Conservation (phyloP, 2,797 vertebrate species). For the Phataginus tetradactyla region DNA sequence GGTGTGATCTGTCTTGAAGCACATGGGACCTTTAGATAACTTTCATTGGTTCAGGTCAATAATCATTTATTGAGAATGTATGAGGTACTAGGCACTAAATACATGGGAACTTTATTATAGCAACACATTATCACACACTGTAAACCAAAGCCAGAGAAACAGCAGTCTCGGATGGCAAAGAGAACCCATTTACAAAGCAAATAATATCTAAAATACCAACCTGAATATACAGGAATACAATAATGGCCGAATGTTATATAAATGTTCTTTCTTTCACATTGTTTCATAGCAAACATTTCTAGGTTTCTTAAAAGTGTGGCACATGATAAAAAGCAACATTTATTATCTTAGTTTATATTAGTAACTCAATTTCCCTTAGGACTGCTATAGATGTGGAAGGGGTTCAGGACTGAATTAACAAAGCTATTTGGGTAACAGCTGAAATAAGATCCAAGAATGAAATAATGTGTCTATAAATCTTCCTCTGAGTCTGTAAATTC, state of each 20-base stretch:
- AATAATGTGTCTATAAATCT: slow-evolving; percentile 66
- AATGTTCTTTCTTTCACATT: background rate
- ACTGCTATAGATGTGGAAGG: background rate
- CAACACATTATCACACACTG: fast-evolving
- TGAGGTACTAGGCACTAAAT: fast-evolving
- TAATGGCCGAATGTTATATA: background rate
- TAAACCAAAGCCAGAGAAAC: background rate
- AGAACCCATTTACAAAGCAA: background rate
- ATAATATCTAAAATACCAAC: background rate
- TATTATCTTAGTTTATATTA: slow-evolving; percentile 64
- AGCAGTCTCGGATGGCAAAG: background rate
- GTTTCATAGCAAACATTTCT: slow-evolving; percentile 11
- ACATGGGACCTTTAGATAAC: background rate
- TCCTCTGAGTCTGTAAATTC: slow-evolving; percentile 36
- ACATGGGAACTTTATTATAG: background rate
- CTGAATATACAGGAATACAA: background rate
- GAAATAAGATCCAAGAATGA: slow-evolving; percentile 61
- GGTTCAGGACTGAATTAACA: slow-evolving; percentile 61
- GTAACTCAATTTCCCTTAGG: slow-evolving; percentile 66
- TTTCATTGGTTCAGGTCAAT: background rate
- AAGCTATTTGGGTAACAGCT: slow-evolving; percentile 48
- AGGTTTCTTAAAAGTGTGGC: slow-evolving; percentile 39
- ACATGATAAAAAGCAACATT: slow-evolving; percentile 55
- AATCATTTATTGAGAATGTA: fast-evolving
- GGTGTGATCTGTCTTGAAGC: background rate